These are phyloP conservation scores for Elachura formosa DNA, from an alignment of 2,113 vertebrate species.

Conservation along the genomic window DNA sequence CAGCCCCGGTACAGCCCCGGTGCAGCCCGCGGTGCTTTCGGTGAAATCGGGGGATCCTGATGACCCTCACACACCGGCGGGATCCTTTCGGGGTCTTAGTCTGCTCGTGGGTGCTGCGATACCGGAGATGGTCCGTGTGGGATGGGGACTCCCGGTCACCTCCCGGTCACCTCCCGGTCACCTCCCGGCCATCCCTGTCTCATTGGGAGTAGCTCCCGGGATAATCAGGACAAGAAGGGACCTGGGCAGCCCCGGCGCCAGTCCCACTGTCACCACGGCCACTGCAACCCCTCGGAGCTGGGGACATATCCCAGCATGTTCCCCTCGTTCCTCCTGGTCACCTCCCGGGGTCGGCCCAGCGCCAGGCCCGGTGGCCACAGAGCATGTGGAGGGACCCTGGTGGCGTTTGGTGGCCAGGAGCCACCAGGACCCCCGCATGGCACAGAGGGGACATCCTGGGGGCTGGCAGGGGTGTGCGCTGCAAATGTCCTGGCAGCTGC, in stretches of 20 bases:
- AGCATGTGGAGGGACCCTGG: rapidly evolving
- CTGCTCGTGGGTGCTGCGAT: rapidly evolving
- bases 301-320: neutral
- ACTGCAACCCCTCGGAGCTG: neutral
- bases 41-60: neutral
- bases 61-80: neutral
- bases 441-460: neutral
- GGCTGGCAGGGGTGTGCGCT: rapidly evolving
- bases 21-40: neutral
- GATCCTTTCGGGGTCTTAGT: neutral
- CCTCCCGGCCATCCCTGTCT: neutral
- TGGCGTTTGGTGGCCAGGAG: neutral
- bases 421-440: neutral
- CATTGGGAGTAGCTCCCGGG: rapidly evolving
- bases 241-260: no score
- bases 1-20: no score
- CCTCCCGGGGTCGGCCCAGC: no score
- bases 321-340: neutral
- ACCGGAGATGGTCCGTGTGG: neutral
- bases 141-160: neutral
- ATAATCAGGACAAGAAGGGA: neutral
- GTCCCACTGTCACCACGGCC: neutral
- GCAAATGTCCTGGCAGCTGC: neutral
- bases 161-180: neutral
- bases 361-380: rapidly evolving